Base-by-base conservation (phyloP, 2,113 vertebrate genomes). In the Pluvianellus socialis region DNA sequence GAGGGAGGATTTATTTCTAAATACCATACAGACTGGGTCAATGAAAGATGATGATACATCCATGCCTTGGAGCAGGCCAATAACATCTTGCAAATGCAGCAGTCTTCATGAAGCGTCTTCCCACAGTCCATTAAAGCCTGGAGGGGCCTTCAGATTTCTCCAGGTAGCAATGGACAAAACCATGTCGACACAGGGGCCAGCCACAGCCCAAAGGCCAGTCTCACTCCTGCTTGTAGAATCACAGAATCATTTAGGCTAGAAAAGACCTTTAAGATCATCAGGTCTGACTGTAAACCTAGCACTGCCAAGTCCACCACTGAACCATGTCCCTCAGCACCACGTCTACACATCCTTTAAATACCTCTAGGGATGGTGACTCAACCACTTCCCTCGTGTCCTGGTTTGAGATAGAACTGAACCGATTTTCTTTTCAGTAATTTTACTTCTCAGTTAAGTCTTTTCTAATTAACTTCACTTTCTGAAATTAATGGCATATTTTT, bases 141-240 rank as follows among this genome's bases (percentile, higher is more conserved):
- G 4, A 13, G 16, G 4, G 52, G 14, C n/a, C 73, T 93, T 75
- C 33, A 79, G 4, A 47, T 21, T 55, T 65, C 68, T 73, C 20
- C 35, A 32, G 19, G 32, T 45, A 24, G 16, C 4, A 5, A 24
- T 8, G 22, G 49, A 73, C 30, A 80, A 92, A 76, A 10, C 3
- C n/a, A 53, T 0, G 6, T 20, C 33, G 16, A 49, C 8, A 4
- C 11, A 56, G 12, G 28, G 16, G 11, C 6, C 26, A 58, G 33
- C 14, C 42, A 49, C 11, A 58, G 21, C 10, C 44, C 27, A 55
- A 91, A 40, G 24, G 42, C 9, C 44, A 72, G 23, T n/a, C 55
- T 26, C 27, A 7, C 71, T 65, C 24, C 47, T 0, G 0, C 28
- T 42, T 45, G 18, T 0, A 21, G 61, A 76, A 61, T 55, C 32